Evolutionary conservation across 1,140 invertebrate genomes (phyloP).

Genomic region (Triops cancriformis): DNA sequence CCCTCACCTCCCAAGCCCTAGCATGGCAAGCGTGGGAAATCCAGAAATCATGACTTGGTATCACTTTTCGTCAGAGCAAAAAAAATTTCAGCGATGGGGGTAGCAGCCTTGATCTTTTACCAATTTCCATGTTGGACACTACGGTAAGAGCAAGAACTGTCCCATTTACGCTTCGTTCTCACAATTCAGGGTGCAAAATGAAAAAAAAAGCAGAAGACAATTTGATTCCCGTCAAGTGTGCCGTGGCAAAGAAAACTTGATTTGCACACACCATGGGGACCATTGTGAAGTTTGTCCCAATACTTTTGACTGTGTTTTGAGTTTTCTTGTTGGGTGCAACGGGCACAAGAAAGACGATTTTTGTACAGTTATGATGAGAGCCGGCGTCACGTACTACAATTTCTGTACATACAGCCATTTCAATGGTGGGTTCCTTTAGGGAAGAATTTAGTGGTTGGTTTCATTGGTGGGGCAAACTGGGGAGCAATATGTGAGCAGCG

Average conservation of each 20-base stretch:
- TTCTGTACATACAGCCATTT: neutral
- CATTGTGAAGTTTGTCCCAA: neutral
- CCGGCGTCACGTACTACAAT: constrained; percentile 1
- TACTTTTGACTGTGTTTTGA: neutral
- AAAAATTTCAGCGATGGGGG: neutral
- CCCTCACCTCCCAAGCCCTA: no score
- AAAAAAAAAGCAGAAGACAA: neutral
- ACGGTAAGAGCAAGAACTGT: constrained; percentile 8
- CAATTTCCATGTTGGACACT: neutral
- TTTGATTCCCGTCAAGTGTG: neutral
- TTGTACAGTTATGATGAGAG: neutral
- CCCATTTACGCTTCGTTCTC: constrained; percentile 2
- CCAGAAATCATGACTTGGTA: neutral
- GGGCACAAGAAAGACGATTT: neutral
- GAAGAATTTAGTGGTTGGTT: neutral
- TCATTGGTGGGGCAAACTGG: neutral
- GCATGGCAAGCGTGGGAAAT: neutral
- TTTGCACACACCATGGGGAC: constrained; percentile 2
- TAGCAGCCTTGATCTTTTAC: neutral
- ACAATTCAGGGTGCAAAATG: neutral
- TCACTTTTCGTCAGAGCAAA: neutral
- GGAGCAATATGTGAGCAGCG: neutral
- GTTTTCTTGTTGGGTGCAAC: neutral
- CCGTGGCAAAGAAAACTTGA: neutral
- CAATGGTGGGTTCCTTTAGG: constrained; percentile 8